Conservation (phyloP, 2,888 invertebrate species). For the Drosophila tanythrix region DNA sequence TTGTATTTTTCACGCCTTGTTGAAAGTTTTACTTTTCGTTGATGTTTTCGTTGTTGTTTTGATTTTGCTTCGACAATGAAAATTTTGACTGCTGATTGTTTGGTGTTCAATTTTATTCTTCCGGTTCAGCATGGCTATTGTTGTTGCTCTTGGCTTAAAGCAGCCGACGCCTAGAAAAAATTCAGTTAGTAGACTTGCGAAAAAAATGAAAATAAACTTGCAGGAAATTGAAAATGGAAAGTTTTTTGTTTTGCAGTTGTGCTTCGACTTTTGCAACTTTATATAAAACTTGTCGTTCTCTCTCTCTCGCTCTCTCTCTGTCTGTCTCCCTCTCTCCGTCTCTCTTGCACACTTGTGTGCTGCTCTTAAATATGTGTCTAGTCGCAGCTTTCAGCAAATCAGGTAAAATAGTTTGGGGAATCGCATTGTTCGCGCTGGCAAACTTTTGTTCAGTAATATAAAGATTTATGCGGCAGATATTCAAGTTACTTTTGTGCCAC, state of each 20-base stretch:
- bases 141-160: slow-evolving; percentile 44
- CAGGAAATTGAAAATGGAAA: slow-evolving; percentile 77
- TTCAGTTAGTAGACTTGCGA: slow-evolving; percentile 45
- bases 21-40: slow-evolving; percentile 53
- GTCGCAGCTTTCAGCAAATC: slow-evolving; percentile 59
- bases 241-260: slow-evolving; percentile 67
- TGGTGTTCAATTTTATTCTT: slow-evolving; percentile 78
- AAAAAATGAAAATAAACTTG: slow-evolving; percentile 35
- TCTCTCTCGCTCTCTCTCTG: not conserved
- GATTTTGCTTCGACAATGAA: slow-evolving; percentile 66
- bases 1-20: slow-evolving; percentile 73
- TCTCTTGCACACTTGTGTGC: not conserved
- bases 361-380: slow-evolving; percentile 46
- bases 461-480: slow-evolving; percentile 69
- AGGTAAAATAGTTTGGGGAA: slow-evolving; percentile 67
- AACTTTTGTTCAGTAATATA: slow-evolving; percentile 51
- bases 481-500: slow-evolving; percentile 30
- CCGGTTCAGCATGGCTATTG: slow-evolving; percentile 47
- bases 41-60: slow-evolving; percentile 28
- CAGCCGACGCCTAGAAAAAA: slow-evolving; percentile 25
- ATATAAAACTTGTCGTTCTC: slow-evolving; percentile 27
- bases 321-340: not conserved
- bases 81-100: slow-evolving; percentile 78
- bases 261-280: slow-evolving; percentile 53
- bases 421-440: slow-evolving; percentile 41